These are phyloP conservation scores for Aix galericulata DNA, from an alignment of 2,113 vertebrate genomes.

Conservation along the genomic window DNA sequence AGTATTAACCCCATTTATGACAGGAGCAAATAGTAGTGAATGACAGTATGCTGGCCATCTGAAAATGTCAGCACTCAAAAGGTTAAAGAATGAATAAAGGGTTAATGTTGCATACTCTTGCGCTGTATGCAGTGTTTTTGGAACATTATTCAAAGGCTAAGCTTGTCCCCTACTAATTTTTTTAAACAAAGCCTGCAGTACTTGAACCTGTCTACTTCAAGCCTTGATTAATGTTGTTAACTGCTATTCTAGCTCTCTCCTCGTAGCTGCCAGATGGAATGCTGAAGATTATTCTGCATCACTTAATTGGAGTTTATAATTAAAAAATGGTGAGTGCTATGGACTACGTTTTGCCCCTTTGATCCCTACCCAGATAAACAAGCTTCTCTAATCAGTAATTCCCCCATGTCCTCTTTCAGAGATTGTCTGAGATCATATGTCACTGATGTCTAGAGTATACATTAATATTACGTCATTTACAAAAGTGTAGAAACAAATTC, in stretches of 20 bases:
- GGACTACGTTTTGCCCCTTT: not conserved
- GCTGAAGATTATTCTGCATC: conserved; percentile 52
- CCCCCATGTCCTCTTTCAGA: not conserved
- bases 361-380: conserved; percentile 50
- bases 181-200: conserved; percentile 18
- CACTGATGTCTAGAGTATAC: not conserved
- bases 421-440: not conserved
- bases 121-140: not conserved
- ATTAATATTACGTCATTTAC: not conserved
- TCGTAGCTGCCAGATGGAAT: conserved; percentile 58
- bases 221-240: conserved; percentile 58
- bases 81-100: not conserved
- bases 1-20: not conserved
- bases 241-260: conserved; percentile 17
- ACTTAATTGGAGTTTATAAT: conserved; percentile 68
- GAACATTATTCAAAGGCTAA: conserved; percentile 12
- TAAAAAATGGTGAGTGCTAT: conserved; percentile 38
- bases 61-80: not conserved
- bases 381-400: conserved; percentile 43
- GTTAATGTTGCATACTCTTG: not conserved
- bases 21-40: not conserved
- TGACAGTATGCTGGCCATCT: not conserved
- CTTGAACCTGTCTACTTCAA: conserved; percentile 59
- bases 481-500: not conserved
- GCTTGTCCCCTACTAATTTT: not conserved